Evolutionary conservation across 2,113 vertebrate genomes (phyloP).

Genomic region (Clarias magur): DNA sequence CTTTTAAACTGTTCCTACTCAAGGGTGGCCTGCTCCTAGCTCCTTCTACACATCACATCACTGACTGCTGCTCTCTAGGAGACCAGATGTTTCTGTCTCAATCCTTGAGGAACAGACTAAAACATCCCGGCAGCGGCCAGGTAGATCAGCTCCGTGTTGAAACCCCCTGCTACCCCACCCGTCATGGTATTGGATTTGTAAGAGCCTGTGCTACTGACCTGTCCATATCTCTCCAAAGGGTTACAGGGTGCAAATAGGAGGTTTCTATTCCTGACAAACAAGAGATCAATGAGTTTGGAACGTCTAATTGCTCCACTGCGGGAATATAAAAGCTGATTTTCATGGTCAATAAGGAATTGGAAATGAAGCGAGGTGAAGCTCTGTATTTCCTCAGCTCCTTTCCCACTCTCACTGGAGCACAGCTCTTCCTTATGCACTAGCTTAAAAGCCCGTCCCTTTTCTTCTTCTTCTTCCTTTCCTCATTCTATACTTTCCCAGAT

Average conservation of each 20-base stretch:
- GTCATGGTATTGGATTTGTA: slow-evolving; percentile 45
- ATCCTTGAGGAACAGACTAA: not conserved
- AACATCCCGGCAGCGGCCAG: not conserved
- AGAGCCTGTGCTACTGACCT: slow-evolving; percentile 37
- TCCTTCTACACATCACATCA: not conserved
- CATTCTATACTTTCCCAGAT: slow-evolving; percentile 48
- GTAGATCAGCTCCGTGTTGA: slow-evolving; percentile 27
- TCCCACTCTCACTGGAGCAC: slow-evolving; percentile 11
- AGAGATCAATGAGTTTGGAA: slow-evolving; percentile 58
- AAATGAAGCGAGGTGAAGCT: slow-evolving; percentile 12
- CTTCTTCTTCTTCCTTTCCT: slow-evolving; percentile 53
- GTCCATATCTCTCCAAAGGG: slow-evolving; percentile 49
- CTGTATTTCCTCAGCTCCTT: not conserved
- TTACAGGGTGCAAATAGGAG: slow-evolving; percentile 44
- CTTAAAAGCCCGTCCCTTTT: slow-evolving; percentile 58
- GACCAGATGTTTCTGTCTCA: not conserved
- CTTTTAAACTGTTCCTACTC: not conserved
- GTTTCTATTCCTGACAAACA: slow-evolving; percentile 22
- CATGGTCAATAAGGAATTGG: slow-evolving; percentile 32
- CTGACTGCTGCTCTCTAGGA: not conserved
- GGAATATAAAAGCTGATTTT: slow-evolving; percentile 32
- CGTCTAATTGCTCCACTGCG: slow-evolving; percentile 49
- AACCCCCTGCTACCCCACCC: slow-evolving; percentile 45
- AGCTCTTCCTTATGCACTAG: slow-evolving; percentile 59
- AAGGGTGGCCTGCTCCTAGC: not conserved